Base-by-base conservation (phyloP, 2,888 invertebrate genomes). In the Periphyllus acericola region DNA sequence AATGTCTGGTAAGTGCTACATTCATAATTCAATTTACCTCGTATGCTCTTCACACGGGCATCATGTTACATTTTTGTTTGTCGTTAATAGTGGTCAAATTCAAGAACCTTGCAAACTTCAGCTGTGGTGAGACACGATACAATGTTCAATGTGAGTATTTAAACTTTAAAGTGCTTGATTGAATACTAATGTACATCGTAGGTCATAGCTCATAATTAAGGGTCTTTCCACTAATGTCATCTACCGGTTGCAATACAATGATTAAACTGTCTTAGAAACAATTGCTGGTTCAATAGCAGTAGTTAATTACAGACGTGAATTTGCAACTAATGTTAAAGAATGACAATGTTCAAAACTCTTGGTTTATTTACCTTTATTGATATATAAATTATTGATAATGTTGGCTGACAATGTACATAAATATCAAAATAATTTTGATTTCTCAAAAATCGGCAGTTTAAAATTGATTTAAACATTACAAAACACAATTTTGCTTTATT, bases 51-150 rank as follows among this genome's bases (percentile, higher is more conserved):
- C 29, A 3, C 71, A 32, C 4, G 32, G 2, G 19, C 14, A 17
- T 46, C 46, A 5, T 17, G 11, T 46, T n/a, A 5, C 25, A n/a
- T 14, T 36, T n/a, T 52, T 52, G 19, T 72, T 32, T 79, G 4
- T 55, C 1, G 40, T 81, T 81, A 55, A 32, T 34, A 87, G 87
- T 40, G 74, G 66, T 87, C 87, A 46, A 75, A 74, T 74, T 81
- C 87, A 66, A 87, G 87, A 81, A 81, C 87, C 0, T 81, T 87
- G 40, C 87, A 87, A 66, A 87, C 87, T 11, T 81, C 87, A 17
- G 81, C 80, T 19, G 74, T 81, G 5, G 72, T 87, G n/a, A 72
- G n/a, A 87, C 87, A 87, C 11, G 81, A 87, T 21, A 60, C 87
- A 25, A 72, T 87, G 80, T 87, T 74, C 34, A 87, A 87, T 34